Evolutionary conservation across 2,888 invertebrate species (phyloP), one percentile per base, ranked within the genome.

Genomic region (Volucella bombylans): DNA sequence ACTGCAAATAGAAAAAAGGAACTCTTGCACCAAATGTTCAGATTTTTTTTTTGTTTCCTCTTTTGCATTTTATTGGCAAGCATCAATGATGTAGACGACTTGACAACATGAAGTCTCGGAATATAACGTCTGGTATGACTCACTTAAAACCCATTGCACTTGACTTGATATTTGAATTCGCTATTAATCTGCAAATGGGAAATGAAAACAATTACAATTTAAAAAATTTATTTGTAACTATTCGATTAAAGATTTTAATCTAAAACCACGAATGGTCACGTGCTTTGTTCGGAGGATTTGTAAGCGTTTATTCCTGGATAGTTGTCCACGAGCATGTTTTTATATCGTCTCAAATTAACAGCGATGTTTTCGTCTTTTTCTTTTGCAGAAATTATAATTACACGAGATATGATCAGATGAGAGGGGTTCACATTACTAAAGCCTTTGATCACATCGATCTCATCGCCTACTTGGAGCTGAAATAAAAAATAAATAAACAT

Each of bases 361-460:
- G 87, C 88, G 59, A 94, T 93, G 8, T 89, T 92, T 23, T 95
- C 95, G 78, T 94, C 94, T 81, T 93, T 92, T 10, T 93, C 92
- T 23, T 76, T 87, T 12, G 93, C 92, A 8, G 92, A 92, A 12
- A 96, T 87, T 80, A 97, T 90, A 90, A 95, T 94, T 12, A 97
- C 92, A 88, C 97, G 93, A 8, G 95, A 93, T 15, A 97, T 93
- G 87, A 94, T 92, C 61, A 96, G 89, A 89, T 95, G 95, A 3
- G 94, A 93, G 9, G 95, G 93, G 92, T 96, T 97, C 10, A 93
- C 92, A 0, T 93, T 92, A 88, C 94, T 95, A 2, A 93, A 91
- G 67, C 94, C 94, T 90, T 94, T 95, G 78, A 97, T 93, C 0
- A 96, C 89, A 92, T 97, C 97, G 82, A 97, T 92, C 92, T 96